Conservation (phyloP, 2,888 invertebrate species). For the Prenolepis imparis region DNA sequence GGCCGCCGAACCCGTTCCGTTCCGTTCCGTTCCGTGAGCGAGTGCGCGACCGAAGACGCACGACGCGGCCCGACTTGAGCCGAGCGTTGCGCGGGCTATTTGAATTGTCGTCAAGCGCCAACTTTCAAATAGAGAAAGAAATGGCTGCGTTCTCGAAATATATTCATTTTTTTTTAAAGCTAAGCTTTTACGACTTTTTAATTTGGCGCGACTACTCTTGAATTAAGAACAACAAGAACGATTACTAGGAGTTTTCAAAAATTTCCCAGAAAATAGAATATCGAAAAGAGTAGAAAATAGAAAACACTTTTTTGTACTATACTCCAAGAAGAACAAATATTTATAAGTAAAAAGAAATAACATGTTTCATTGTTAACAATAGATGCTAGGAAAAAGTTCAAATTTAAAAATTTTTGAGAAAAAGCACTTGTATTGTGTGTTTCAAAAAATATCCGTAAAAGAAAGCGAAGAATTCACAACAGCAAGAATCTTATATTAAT, state of each 20-base stretch:
- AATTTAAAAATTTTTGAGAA: neutral
- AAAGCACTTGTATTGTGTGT: neutral
- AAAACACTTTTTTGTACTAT: no score
- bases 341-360: neutral
- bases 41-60: neutral
- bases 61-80: slow-evolving; percentile 49
- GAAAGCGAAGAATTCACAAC: neutral
- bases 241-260: neutral
- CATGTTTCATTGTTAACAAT: neutral
- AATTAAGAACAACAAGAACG: no score
- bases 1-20: slow-evolving; percentile 28
- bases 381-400: neutral
- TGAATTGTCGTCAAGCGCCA: neutral
- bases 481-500: neutral
- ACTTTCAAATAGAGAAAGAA: no score
- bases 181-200: no score
- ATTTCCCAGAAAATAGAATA: neutral
- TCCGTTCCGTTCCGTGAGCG: slow-evolving; percentile 13
- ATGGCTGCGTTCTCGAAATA: no score
- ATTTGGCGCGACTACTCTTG: no score
- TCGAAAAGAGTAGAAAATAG: neutral
- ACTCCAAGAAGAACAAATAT: no score
- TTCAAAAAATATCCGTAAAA: neutral
- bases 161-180: no score
- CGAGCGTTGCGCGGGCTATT: slow-evolving; percentile 18